Evolutionary conservation across 1,140 invertebrate genomes (phyloP).

Genomic region (Aphelenchoides avenae): DNA sequence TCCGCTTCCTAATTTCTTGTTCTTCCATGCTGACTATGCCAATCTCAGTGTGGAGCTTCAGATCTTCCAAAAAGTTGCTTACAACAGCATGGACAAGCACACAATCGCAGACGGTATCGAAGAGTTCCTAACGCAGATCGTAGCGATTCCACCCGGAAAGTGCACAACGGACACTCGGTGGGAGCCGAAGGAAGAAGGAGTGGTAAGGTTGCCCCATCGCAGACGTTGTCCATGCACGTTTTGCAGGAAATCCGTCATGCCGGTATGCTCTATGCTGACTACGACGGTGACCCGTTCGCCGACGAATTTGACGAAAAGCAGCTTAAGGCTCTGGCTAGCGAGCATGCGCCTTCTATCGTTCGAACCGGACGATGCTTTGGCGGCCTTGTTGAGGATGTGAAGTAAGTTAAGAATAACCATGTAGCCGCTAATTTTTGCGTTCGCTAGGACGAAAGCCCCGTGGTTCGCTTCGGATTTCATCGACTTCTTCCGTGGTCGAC

Average conservation of each 20-base stretch:
- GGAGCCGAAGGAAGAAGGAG: constrained; percentile 32
- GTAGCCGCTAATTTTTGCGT: no score
- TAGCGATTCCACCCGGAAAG: constrained; percentile 61
- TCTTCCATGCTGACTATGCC: not conserved
- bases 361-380: constrained; percentile 37
- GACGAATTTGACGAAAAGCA: constrained; percentile 1
- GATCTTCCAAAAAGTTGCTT: constrained; percentile 60
- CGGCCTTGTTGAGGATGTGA: constrained; percentile 33
- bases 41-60: constrained; percentile 29
- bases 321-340: not conserved
- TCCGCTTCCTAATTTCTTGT: no score
- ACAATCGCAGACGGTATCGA: constrained; percentile 51
- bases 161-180: constrained; percentile 59
- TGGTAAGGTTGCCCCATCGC: not conserved
- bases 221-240: not conserved
- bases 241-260: constrained; percentile 21
- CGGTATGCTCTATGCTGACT: constrained; percentile 30
- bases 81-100: constrained; percentile 48
- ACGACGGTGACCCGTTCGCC: constrained; percentile 5
- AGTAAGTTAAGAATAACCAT: no score
- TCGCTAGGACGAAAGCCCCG: constrained; percentile 35
- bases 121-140: constrained; percentile 49
- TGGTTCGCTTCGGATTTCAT: constrained; percentile 60
- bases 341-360: constrained; percentile 9
- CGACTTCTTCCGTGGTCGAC: constrained; percentile 56